Percentiles rank a stretch among this genome's conserved stretches.
phyloP scores from a whole-genome alignment of 2,113 vertebrate species.

The Alosa alosa region DNA sequence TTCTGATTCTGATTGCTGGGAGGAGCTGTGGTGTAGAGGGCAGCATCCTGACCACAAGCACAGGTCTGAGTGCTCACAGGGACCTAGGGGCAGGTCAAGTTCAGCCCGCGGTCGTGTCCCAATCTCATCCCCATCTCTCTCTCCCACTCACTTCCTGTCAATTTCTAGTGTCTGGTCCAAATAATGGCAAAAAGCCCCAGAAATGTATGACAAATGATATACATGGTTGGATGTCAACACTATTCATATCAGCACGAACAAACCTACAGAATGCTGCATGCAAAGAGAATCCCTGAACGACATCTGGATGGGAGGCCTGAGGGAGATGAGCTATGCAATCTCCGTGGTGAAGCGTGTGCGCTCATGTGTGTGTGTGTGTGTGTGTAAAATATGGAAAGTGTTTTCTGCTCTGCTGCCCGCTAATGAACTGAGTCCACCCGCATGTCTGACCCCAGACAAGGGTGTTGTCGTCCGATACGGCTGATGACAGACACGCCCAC shows the following conservation, averaged over 20 bases:
- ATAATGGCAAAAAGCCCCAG: background rate
- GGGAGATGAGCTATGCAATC: background rate
- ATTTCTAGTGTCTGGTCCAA: background rate
- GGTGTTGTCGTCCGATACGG: background rate
- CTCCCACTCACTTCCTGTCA: background rate
- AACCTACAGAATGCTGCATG: background rate
- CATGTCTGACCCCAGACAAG: background rate
- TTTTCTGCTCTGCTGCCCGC: background rate
- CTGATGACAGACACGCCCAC: background rate
- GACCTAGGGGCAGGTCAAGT: too few relatives aligned
- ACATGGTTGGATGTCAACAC: too few relatives aligned
- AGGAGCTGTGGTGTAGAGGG: too few relatives aligned
- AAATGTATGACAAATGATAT: background rate
- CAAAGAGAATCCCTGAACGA: background rate
- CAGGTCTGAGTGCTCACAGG: too few relatives aligned
- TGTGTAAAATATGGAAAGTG: background rate
- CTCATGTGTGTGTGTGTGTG: background rate
- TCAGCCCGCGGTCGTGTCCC: too few relatives aligned
- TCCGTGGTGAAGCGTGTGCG: background rate
- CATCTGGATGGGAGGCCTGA: background rate
- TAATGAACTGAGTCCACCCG: constrained; percentile 2
- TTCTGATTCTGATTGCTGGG: too few relatives aligned
- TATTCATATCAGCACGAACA: background rate
- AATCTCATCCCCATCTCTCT: background rate
- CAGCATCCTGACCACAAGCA: too few relatives aligned